A percentile compares a stretch with the other conserved stretches of the same genome.
Conservation (phyloP, 1,140 invertebrate genomes). For the Rhyzopertha dominica region DNA sequence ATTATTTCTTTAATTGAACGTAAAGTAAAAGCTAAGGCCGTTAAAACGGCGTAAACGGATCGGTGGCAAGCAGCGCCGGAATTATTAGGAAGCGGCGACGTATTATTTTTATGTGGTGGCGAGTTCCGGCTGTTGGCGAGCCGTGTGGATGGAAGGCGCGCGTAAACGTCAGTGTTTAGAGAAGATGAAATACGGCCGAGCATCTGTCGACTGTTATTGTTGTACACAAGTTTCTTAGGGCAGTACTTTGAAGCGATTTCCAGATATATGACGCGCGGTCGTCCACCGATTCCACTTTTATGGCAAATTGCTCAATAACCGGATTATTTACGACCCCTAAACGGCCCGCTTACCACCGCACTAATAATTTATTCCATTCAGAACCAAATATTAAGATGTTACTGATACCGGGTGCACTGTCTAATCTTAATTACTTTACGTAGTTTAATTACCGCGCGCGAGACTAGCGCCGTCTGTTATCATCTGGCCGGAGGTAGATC, state of each 20-base stretch:
- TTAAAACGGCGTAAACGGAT: too few relatives aligned
- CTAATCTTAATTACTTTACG: conserved; percentile 37
- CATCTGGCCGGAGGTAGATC: conserved; percentile 19
- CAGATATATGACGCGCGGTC: conserved; percentile 28
- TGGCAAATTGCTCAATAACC: conserved; percentile 36
- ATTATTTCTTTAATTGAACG: too few relatives aligned
- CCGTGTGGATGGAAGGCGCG: background rate
- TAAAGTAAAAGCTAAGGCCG: too few relatives aligned
- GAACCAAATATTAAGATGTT: conserved; percentile 37
- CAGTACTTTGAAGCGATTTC: conserved; percentile 30
- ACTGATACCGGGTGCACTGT: conserved; percentile 31
- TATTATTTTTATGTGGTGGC: too few relatives aligned
- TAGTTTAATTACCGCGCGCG: conserved; percentile 31
- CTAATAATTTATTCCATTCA: conserved; percentile 37
- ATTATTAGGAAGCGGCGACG: too few relatives aligned
- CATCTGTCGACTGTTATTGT: conserved; percentile 33
- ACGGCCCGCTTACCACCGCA: conserved; percentile 19
- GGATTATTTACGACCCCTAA: conserved; percentile 31
- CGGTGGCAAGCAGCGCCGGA: too few relatives aligned
- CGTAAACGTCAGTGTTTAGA: conserved; percentile 10
- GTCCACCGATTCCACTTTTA: conserved; percentile 31
- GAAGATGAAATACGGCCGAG: conserved; percentile 29
- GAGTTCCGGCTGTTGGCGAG: too few relatives aligned
- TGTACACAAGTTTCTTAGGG: conserved; percentile 32
- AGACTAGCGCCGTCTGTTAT: conserved; percentile 21